Evolutionary conservation across 2,888 invertebrate species (phyloP).

Genomic region (Papilio protenor): DNA sequence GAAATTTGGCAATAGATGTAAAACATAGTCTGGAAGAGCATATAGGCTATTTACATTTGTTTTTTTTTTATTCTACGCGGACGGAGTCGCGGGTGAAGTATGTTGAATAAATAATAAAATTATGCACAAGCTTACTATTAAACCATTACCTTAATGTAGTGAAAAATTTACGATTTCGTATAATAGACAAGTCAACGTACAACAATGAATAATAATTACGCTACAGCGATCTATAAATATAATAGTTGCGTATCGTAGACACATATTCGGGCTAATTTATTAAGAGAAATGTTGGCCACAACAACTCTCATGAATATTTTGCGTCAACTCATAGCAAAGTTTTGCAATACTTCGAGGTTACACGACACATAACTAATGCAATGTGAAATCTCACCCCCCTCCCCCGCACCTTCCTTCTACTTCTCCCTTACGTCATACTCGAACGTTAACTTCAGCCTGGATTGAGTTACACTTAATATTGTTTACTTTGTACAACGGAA

Average conservation of each 20-base stretch:
- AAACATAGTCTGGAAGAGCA: no score
- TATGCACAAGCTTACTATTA: no score
- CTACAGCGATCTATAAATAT: not conserved
- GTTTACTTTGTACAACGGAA: constrained; percentile 55
- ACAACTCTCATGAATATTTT: constrained; percentile 13
- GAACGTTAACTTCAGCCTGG: constrained; percentile 22
- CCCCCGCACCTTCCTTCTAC: constrained; percentile 24
- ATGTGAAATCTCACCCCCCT: not conserved
- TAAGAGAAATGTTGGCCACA: constrained; percentile 6
- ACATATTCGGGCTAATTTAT: not conserved
- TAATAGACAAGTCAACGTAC: no score
- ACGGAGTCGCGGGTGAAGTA: no score
- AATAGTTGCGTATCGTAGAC: not conserved
- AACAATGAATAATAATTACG: not conserved
- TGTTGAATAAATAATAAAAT: no score
- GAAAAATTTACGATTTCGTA: no score
- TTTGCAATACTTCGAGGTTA: not conserved
- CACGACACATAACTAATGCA: constrained; percentile 24
- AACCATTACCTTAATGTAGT: no score
- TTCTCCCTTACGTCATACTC: constrained; percentile 27
- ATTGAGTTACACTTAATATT: constrained; percentile 51
- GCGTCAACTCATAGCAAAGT: constrained; percentile 6
- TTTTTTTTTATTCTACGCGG: no score
- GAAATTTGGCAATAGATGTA: no score
- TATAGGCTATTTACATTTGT: no score